A percentile compares a stretch with the other conserved stretches of the same genome.
Conservation (phyloP, 2,888 invertebrate species). For the Epistrophe eligans region DNA sequence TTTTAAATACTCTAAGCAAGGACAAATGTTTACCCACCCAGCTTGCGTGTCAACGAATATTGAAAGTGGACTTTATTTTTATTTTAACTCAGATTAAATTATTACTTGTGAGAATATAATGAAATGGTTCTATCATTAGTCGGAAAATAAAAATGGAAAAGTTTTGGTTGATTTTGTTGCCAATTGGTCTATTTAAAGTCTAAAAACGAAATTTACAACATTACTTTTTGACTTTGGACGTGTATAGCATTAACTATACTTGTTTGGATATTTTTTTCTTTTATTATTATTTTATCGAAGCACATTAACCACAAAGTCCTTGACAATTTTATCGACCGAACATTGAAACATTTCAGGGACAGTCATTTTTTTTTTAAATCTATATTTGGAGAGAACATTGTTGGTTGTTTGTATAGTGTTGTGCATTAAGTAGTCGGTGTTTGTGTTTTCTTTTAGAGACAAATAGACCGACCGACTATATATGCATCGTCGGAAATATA, state of each 20-base stretch:
- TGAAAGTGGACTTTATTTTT: neutral
- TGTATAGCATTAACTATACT: neutral
- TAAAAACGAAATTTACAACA: slow-evolving; percentile 32
- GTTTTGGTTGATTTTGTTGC: slow-evolving; percentile 40
- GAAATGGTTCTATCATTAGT: slow-evolving; percentile 12
- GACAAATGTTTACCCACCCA: neutral
- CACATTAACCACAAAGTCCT: slow-evolving; percentile 52
- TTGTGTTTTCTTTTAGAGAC: neutral
- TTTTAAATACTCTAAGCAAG: slow-evolving; percentile 20
- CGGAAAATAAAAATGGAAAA: slow-evolving; percentile 10
- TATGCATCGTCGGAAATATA: slow-evolving; percentile 49
- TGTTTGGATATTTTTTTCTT: neutral
- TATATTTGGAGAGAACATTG: slow-evolving; percentile 43
- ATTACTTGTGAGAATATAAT: slow-evolving; percentile 1
- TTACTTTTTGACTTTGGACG: neutral
- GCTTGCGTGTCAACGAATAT: slow-evolving; percentile 23
- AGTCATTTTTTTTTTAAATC: slow-evolving; percentile 66
- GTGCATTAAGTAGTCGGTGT: slow-evolving; percentile 14
- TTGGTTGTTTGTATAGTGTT: neutral
- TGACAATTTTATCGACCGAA: slow-evolving; percentile 67
- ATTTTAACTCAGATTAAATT: slow-evolving; percentile 21
- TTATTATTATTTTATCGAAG: slow-evolving; percentile 14
- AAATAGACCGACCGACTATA: neutral
- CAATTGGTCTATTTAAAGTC: slow-evolving; percentile 32
- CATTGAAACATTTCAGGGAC: slow-evolving; percentile 61